Evolutionary conservation across 2,113 vertebrate species (phyloP).

Genomic region (Cyanoderma ruficeps): DNA sequence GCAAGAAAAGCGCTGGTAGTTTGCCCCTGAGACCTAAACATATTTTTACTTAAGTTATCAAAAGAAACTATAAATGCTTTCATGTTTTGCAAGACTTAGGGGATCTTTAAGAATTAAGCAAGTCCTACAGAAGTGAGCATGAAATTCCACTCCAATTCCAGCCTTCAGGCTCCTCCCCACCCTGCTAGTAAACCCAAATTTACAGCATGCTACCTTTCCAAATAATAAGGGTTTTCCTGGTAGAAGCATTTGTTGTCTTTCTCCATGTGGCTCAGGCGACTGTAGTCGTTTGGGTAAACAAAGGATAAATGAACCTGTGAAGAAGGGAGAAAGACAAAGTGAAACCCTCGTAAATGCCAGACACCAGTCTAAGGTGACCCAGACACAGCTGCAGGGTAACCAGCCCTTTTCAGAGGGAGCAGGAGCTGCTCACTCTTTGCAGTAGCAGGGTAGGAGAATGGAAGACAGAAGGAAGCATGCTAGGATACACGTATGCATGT

Average conservation of each 20-base stretch:
- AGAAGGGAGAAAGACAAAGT: background rate
- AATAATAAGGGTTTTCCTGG: slow-evolving; percentile 74
- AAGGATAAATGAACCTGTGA: slow-evolving; percentile 88
- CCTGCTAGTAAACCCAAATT: background rate
- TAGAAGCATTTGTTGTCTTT: slow-evolving; percentile 90
- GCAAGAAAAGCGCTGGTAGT: background rate
- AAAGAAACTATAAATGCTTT: background rate
- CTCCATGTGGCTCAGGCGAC: slow-evolving; percentile 94
- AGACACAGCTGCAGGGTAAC: background rate
- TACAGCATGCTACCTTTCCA: slow-evolving; percentile 75
- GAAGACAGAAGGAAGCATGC: background rate
- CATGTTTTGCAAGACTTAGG: background rate
- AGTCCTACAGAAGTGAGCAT: background rate
- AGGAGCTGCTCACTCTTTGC: background rate
- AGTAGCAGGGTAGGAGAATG: background rate
- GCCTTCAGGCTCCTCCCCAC: background rate
- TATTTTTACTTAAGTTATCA: background rate
- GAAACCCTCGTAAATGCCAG: background rate
- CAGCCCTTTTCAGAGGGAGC: background rate
- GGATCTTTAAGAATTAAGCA: background rate
- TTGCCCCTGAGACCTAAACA: background rate
- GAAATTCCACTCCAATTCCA: background rate
- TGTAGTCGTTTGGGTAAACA: slow-evolving; percentile 94
- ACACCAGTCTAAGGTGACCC: background rate
- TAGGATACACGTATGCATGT: background rate